Evolutionary conservation across 2,888 invertebrate species (phyloP), one percentile per base, ranked within the genome.

Genomic region (Metalampra italica): DNA sequence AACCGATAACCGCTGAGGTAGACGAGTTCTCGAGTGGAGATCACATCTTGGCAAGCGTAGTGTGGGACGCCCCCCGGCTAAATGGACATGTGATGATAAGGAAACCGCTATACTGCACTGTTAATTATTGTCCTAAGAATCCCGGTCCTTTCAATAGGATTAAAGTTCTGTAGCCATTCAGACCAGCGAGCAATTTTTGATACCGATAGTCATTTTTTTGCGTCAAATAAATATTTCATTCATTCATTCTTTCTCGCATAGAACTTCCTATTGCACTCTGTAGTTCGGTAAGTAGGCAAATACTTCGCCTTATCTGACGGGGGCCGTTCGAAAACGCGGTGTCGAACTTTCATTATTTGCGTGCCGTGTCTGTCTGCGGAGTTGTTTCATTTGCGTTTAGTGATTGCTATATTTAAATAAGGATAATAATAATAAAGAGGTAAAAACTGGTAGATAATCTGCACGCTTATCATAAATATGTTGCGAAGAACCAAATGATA

Each of bases 271-370:
- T 8, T 32, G 5, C 1, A 32, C 7, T 11, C 11, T 3, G n/a
- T n/a, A 36, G 7, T 9, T 13, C 4, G 47, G 50, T 50, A 30
- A 34, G 41, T 42, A 46, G n/a, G n/a, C n/a, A n/a, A n/a, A 39
- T 5, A 9, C 58, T 50, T 42, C 14, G 53, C 69, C 71, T 74
- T 75, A 74, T 14, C 37, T 54, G 50, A 47, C 53, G 59, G 59
- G 67, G 64, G 56, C 42, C 68, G 68, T 70, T 71, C 67, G 69
- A 75, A 70, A 60, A 59, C 49, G 55, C 52, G 69, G 66, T 69
- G 71, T 68, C 67, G 50, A 75, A 78, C 71, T 76, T 76, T 66
- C 71, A 62, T 73, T 72, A 75, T 76, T 73, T 73, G 75, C 62
- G 60, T 64, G 62, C 53, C 56, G 66, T 64, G 66, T 59, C 69